phyloP scores from a whole-genome alignment of 2,113 vertebrate species.

The Hemibagrus wyckioides region DNA sequence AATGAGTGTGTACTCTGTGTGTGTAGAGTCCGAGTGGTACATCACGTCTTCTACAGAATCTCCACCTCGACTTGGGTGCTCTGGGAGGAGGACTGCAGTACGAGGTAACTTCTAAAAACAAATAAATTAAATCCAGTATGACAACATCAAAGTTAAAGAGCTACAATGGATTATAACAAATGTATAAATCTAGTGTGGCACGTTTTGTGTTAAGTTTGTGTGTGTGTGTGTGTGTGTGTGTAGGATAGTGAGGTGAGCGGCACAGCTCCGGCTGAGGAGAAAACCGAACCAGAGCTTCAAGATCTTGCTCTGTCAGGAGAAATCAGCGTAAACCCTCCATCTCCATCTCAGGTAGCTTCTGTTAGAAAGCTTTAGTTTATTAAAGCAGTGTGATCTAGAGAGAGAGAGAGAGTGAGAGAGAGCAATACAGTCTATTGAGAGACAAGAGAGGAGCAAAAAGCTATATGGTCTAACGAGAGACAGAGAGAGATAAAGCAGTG shows the following conservation, averaged over 20 bases:
- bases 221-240: slow-evolving; percentile 13
- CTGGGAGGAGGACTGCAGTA: slow-evolving; percentile 78
- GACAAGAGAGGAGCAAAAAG: no score
- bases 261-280: slow-evolving; percentile 62
- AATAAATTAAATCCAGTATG: background rate
- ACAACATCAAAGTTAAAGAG: no score
- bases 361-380: background rate
- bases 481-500: no score
- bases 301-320: slow-evolving; percentile 66
- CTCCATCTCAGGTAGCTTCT: slow-evolving; percentile 61
- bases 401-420: no score
- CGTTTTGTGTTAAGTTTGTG: background rate
- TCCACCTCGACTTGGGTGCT: slow-evolving; percentile 78
- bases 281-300: slow-evolving; percentile 71
- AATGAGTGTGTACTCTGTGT: slow-evolving; percentile 33
- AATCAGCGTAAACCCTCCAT: slow-evolving; percentile 68
- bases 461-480: no score
- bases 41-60: slow-evolving; percentile 74
- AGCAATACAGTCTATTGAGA: no score
- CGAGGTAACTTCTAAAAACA: slow-evolving; percentile 72
- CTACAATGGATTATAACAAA: background rate
- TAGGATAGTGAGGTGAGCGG: slow-evolving; percentile 58
- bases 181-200: background rate
- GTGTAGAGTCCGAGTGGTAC: slow-evolving; percentile 66
- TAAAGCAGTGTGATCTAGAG: background rate